phyloP scores from a whole-genome alignment of 2,113 vertebrate genomes.

The Mobula hypostoma region DNA sequence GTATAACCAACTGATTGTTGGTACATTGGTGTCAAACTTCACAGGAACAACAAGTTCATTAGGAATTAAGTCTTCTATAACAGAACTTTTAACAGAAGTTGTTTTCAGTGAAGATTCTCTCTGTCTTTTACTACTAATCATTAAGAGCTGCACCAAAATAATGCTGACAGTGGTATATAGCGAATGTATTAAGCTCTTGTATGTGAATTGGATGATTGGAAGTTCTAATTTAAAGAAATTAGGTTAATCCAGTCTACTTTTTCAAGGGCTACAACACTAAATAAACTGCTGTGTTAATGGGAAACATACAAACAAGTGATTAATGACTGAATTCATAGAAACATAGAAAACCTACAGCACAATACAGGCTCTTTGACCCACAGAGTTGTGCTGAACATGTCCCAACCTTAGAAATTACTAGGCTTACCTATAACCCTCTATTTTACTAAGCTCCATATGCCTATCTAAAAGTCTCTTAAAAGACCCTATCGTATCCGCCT shows the following conservation, averaged over 20 bases:
- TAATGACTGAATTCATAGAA: neutral
- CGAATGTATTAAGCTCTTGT: neutral
- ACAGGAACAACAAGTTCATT: neutral
- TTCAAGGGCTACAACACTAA: neutral
- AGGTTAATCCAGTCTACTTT: neutral
- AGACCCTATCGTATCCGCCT: no score
- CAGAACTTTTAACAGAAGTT: neutral
- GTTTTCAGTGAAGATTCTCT: neutral
- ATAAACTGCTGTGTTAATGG: neutral
- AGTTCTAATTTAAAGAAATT: conserved; percentile 8
- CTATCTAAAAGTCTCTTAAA: no score
- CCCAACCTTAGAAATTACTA: no score
- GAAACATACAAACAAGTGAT: neutral
- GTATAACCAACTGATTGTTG: neutral
- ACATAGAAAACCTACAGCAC: no score
- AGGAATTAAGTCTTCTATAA: neutral
- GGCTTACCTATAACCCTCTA: no score
- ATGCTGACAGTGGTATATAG: neutral
- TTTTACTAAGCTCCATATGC: no score
- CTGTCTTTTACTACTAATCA: neutral
- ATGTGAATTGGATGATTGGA: neutral
- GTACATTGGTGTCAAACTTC: neutral
- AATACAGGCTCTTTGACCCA: no score
- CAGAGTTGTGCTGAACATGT: no score
- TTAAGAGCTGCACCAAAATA: neutral